A percentile compares a stretch with the other conserved stretches of the same genome.
Conservation (phyloP, 37 sponge, comb jelly and placozoan species). For the Cliona cf. orientalis region DNA sequence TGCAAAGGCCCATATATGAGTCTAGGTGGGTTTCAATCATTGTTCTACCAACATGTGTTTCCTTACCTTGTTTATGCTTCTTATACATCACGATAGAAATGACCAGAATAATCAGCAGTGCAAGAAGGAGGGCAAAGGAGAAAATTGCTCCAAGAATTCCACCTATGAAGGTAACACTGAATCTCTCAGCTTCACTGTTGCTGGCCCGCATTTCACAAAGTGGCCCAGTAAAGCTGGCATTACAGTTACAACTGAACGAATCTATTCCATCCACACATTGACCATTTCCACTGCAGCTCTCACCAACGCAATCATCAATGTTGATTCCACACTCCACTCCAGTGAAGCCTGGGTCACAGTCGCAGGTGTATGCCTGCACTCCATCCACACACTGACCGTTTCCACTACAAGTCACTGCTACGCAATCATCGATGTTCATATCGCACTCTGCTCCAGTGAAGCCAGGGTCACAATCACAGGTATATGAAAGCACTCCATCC, state of each 20-base stretch:
- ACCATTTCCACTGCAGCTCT: not conserved
- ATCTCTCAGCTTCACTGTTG: not conserved
- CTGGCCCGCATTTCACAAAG: not conserved
- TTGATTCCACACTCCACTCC: conserved; percentile 7
- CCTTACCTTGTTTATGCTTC: no score
- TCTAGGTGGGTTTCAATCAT: no score
- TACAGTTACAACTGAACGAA: not conserved
- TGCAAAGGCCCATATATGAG: no score
- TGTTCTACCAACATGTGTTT: no score
- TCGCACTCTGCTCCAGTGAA: not conserved
- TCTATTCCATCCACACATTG: not conserved
- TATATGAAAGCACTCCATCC: not conserved
- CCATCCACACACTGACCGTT: conserved; percentile 1
- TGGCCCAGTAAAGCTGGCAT: not conserved
- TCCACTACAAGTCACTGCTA: not conserved
- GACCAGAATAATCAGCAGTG: not conserved
- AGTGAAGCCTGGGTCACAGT: conserved; percentile 24
- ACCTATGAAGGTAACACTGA: not conserved
- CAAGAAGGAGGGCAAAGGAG: not conserved
- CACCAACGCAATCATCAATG: not conserved
- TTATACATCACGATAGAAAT: not conserved
- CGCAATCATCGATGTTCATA: not conserved
- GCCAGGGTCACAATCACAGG: not conserved
- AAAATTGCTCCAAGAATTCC: not conserved
- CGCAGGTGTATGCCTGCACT: not conserved